These are phyloP conservation scores for Teleiodes luculella DNA, from an alignment of 2,888 invertebrate genomes.

Conservation along the genomic window DNA sequence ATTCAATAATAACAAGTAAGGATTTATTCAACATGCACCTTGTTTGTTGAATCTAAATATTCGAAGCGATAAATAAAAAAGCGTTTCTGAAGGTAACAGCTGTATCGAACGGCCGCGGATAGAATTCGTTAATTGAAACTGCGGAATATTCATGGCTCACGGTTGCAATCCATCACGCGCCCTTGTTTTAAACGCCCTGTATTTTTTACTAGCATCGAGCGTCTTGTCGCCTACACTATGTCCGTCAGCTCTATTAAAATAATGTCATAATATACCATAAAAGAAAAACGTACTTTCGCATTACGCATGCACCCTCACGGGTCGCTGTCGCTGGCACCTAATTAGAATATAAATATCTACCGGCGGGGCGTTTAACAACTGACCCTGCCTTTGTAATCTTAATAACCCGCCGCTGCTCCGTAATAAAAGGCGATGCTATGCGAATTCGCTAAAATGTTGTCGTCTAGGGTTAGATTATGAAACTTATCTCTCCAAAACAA, in stretches of 20 bases:
- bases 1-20: not conserved
- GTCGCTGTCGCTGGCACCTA: slow-evolving; percentile 60
- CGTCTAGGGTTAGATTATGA: slow-evolving; percentile 16
- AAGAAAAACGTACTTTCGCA: slow-evolving; percentile 54
- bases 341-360: slow-evolving; percentile 72
- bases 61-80: slow-evolving; percentile 4
- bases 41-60: slow-evolving; percentile 1
- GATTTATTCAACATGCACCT: not conserved
- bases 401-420: slow-evolving; percentile 47
- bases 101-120: slow-evolving; percentile 6
- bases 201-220: slow-evolving; percentile 11
- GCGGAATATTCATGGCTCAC: slow-evolving; percentile 19
- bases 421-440: slow-evolving; percentile 41
- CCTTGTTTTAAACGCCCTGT: slow-evolving; percentile 7
- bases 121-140: slow-evolving; percentile 16
- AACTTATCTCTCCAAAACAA: not conserved
- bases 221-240: slow-evolving; percentile 28
- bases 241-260: slow-evolving; percentile 45
- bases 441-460: slow-evolving; percentile 41
- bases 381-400: slow-evolving; percentile 64
- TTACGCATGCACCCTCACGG: slow-evolving; percentile 68
- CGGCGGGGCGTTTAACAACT: slow-evolving; percentile 61
- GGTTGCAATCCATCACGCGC: slow-evolving; percentile 17
- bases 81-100: not conserved
- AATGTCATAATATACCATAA: slow-evolving; percentile 58